phyloP scores from a whole-genome alignment of 53 echinoderm and acorn worm species.

The Paracentrotus lividus region DNA sequence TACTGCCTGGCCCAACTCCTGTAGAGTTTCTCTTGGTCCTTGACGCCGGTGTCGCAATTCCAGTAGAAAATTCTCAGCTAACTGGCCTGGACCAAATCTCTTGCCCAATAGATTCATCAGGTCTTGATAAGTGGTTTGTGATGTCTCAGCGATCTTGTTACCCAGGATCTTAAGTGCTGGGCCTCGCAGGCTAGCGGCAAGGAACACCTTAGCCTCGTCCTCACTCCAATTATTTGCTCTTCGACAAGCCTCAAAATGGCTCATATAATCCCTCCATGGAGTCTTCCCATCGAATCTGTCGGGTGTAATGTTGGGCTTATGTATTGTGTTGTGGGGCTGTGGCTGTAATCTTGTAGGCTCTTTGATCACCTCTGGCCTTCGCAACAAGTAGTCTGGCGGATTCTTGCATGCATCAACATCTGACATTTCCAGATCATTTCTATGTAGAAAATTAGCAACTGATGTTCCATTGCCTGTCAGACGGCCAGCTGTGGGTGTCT shows the following conservation, averaged over 20 bases:
- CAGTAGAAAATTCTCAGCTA: constrained; percentile 60
- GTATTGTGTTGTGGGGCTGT: neutral
- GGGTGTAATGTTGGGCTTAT: neutral
- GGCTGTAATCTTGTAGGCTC: neutral
- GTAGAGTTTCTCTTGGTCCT: no score
- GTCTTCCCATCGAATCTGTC: constrained; percentile 69
- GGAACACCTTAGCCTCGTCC: constrained; percentile 49
- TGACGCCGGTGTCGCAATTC: no score
- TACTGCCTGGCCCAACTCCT: no score
- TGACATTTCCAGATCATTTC: neutral
- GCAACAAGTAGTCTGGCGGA: neutral
- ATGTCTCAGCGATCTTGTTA: neutral
- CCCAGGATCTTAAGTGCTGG: constrained; percentile 57
- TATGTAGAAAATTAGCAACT: neutral
- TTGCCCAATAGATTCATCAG: constrained; percentile 29
- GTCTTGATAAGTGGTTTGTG: constrained; percentile 7
- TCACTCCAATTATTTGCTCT: constrained; percentile 68
- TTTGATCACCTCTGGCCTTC: neutral
- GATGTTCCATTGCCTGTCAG: neutral
- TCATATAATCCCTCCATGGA: constrained; percentile 59
- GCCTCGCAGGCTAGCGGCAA: constrained; percentile 66
- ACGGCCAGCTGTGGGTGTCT: neutral
- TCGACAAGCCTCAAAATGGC: constrained; percentile 70
- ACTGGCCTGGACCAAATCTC: constrained; percentile 60
- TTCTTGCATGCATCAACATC: neutral